These are phyloP conservation scores for Neocrepidodera transversa DNA, from an alignment of 2,888 invertebrate species.

Conservation along the genomic window DNA sequence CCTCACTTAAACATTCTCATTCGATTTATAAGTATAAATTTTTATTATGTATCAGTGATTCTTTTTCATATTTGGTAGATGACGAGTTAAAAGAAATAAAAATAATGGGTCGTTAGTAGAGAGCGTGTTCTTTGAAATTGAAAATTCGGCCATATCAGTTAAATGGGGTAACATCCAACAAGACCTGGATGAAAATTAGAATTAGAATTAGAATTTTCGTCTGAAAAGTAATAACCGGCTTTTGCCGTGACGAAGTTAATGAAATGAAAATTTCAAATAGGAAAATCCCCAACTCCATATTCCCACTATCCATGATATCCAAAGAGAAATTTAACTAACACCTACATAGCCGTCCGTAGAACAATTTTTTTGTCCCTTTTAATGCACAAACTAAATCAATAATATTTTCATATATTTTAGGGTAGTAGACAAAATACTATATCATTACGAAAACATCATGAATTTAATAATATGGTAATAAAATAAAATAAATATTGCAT, in stretches of 20 bases:
- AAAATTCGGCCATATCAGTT: conserved; percentile 4
- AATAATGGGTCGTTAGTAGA: no score
- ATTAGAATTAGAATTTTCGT: conserved; percentile 16
- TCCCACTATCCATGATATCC: conserved; percentile 9
- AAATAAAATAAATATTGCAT: no score
- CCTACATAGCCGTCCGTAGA: background rate
- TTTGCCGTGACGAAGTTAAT: conserved; percentile 13
- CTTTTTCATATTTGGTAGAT: no score
- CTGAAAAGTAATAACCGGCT: conserved; percentile 15
- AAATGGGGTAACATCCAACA: conserved; percentile 13
- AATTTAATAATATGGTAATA: no score
- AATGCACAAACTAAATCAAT: no score
- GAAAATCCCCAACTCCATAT: conserved; percentile 2
- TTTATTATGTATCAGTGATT: no score
- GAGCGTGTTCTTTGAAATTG: background rate
- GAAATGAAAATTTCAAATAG: conserved; percentile 19
- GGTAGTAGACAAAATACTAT: no score
- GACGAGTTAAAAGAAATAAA: no score
- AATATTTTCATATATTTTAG: no score
- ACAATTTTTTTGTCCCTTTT: no score
- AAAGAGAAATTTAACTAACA: conserved; percentile 16
- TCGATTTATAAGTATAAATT: no score
- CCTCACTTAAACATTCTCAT: background rate
- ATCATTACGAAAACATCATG: no score
- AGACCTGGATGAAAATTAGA: conserved; percentile 12